Base-by-base conservation (phyloP, 2,888 invertebrate species). In the Polietes domitor region DNA sequence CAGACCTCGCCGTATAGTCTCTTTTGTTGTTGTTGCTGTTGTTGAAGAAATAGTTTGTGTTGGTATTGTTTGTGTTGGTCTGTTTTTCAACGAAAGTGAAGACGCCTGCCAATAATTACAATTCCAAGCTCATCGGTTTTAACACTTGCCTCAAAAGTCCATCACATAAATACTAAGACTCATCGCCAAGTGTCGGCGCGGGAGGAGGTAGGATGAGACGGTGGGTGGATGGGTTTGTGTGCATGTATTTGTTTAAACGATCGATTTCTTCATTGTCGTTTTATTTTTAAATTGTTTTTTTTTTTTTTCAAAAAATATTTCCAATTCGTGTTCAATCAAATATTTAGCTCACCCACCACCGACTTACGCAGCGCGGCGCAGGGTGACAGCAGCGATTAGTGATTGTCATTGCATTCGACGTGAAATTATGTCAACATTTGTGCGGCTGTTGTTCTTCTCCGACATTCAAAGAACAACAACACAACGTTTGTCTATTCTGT, bases 91-190 rank as follows among this genome's bases (percentile, higher is more conserved):
- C 61, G 78, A 85, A 85, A 85, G 83, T 77, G 82, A 79, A 85
- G 85, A 53, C 79, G 85, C 85, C 83, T 85, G 86, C 83, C 86
- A 82, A 79, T 80, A 85, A 86, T 86, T 86, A 86, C 86, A 82
- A 88, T 87, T 87, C 86, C 72, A 73, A 55, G 47, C 78, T 63
- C 78, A 76, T 79, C 53, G 78, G 2, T 43, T 50, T 74, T 28
- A 73, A 63, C 76, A 79, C 76, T 79, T 83, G 47, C 10, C 24
- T 3, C 3, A 15, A 47, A 47, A 47, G 47, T 47, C 47, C 47
- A 12, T 7, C 41, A 41, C 41, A 41, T 47, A 47, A 47, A 47
- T 37, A 47, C 47, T 2, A 41, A 12, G 4, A 41, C 47, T n/a
- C n/a, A n/a, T 47, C 47, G 47, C 2, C 47, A 47, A 47, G 47